Evolutionary conservation across 1,140 invertebrate genomes (phyloP), one percentile per base, ranked within the genome.

Genomic region (Drosophila willistoni): DNA sequence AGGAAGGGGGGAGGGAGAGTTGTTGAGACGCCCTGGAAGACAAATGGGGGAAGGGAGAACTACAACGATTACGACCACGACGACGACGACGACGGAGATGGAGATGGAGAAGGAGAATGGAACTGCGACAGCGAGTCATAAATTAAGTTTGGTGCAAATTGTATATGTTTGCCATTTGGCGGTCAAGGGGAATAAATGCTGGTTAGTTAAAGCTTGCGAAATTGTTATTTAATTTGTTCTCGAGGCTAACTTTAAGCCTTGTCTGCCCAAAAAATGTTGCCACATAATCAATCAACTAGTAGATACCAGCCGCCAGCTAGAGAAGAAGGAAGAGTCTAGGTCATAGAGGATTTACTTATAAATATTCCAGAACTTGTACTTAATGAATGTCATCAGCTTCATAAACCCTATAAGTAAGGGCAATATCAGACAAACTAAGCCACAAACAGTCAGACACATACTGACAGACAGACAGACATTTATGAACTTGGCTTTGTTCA

Each of bases 331-430:
- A 42, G 33, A 22, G 64, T 41, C 59, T 36, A 36, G 34, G 34
- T 36, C 34, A 1, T 56, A 29, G 54, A 62, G 17, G 41, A 33
- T 68, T 70, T 33, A 65, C 47, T 36, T 7, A 19, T 7, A 34
- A 59, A 17, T 2, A 17, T 2, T 13, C 14, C 55, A 22, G 29
- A 29, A 17, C 25, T 61, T 51, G 36, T 64, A 73, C 77, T 81
- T 84, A 89, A 89, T 89, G 84, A 89, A 82, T 89, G 80, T 71
- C 80, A 74, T 67, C 60, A 59, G 64, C 64, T 82, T 44, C 55
- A 61, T 77, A 77, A 81, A 71, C 68, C 63, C 42, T 29, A 70
- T 69, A 51, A 44, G 63, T 62, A 62, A 3, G 36, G 25, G 22
- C 41, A 14, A 64, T 57, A 71, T 41, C 36, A 57, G 59, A 78